phyloP scores from a whole-genome alignment of 2,797 vertebrate genomes.

The Cirrhinus mrigala region DNA sequence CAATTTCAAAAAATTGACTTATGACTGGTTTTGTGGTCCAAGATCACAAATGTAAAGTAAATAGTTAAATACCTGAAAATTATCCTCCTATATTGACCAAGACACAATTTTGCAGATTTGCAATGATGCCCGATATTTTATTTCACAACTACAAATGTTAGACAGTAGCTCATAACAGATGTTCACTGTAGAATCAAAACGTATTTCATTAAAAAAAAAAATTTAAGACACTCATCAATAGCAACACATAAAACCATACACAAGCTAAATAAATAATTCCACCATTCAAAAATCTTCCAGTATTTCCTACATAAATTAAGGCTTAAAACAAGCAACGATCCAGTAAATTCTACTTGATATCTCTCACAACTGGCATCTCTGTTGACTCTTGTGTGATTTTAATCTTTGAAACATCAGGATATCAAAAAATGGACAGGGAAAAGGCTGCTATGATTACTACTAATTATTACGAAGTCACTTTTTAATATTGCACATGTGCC shows the following conservation, averaged over 20 bases:
- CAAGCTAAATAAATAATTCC: conserved; percentile 81
- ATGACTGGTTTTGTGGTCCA: too few species aligned
- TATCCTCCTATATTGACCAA: not conserved
- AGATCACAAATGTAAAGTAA: not conserved
- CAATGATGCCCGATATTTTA: conserved; percentile 78
- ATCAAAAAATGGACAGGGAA: not conserved
- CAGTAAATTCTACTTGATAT: conserved; percentile 24
- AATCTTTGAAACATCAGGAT: conserved; percentile 8
- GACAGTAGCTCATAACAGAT: conserved; percentile 87
- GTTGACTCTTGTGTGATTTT: not conserved
- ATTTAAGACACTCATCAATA: conserved; percentile 71
- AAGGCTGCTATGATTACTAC: conserved; percentile 19
- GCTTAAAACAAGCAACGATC: conserved; percentile 62
- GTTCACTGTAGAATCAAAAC: conserved; percentile 86
- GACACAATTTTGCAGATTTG: conserved; percentile 73
- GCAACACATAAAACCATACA: conserved; percentile 83
- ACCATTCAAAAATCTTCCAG: conserved; percentile 61
- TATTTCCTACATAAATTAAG: conserved; percentile 79
- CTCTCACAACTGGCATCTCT: conserved; percentile 9
- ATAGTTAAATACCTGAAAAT: too few species aligned
- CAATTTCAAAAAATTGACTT: too few species aligned
- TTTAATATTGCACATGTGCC: conserved; percentile 43
- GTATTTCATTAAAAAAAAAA: conserved; percentile 81
- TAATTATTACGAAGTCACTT: conserved; percentile 14
- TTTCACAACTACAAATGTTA: conserved; percentile 91